Evolutionary conservation across 2,113 vertebrate species (phyloP).

Genomic region (Symphodus melops): DNA sequence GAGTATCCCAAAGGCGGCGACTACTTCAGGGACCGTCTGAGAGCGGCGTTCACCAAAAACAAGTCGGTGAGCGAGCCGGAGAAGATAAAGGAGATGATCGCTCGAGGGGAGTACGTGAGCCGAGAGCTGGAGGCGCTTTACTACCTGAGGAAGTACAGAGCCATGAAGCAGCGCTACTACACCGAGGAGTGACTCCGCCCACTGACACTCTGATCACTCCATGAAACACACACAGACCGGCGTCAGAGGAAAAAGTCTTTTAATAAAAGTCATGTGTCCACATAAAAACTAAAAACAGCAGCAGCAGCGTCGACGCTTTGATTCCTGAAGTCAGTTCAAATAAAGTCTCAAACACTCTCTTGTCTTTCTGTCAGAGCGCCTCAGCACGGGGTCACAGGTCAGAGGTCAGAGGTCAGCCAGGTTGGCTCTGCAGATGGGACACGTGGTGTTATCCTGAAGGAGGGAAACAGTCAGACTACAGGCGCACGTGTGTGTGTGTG

Average conservation of each 20-base stretch:
- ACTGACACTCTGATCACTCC: background rate
- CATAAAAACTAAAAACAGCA: background rate
- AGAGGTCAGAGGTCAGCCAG: slow-evolving; percentile 54
- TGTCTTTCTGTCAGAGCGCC: background rate
- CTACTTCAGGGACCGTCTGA: slow-evolving; percentile 61
- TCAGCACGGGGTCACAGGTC: slow-evolving; percentile 26
- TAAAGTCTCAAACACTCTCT: slow-evolving; percentile 17
- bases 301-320: background rate
- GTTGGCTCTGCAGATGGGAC: slow-evolving; percentile 83
- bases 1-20: slow-evolving; percentile 65
- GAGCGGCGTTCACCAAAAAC: slow-evolving; percentile 49
- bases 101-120: slow-evolving; percentile 47
- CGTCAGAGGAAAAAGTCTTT: background rate
- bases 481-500: background rate
- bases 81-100: slow-evolving; percentile 55
- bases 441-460: slow-evolving; percentile 80
- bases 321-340: slow-evolving; percentile 1
- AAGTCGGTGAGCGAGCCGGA: slow-evolving; percentile 39
- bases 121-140: slow-evolving; percentile 67
- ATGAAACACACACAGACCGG: no score
- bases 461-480: background rate
- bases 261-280: background rate
- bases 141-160: slow-evolving; percentile 67
- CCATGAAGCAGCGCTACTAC: slow-evolving; percentile 67
- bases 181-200: background rate